Percentiles rank a stretch among this genome's conserved stretches.
phyloP scores from a whole-genome alignment of 2,888 invertebrate species.

The Acanthosepion esculentum region DNA sequence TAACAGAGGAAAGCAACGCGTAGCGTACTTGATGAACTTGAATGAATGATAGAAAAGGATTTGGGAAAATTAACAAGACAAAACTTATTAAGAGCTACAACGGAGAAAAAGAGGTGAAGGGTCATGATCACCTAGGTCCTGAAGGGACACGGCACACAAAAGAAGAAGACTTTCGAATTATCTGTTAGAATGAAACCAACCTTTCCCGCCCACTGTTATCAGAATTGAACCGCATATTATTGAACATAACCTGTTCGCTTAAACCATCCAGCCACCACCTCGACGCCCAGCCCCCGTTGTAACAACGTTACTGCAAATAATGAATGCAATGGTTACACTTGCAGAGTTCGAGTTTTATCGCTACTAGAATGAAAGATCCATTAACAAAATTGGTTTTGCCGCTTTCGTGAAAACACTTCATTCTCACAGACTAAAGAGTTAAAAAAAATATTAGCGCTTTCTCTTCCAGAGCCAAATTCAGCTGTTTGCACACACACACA shows the following conservation, averaged over 20 bases:
- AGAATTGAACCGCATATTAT: not conserved
- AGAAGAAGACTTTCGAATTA: too few species aligned
- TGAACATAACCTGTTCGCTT: not conserved
- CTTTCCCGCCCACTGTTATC: too few species aligned
- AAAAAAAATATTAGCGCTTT: not conserved
- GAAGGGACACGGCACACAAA: too few species aligned
- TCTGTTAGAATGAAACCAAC: too few species aligned
- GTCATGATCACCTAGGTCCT: too few species aligned
- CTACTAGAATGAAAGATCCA: not conserved
- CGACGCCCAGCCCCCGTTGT: not conserved
- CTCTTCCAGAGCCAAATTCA: not conserved
- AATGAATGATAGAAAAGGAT: too few species aligned
- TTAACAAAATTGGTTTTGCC: slow-evolving; percentile 13
- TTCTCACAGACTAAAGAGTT: not conserved
- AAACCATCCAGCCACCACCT: not conserved
- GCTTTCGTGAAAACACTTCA: not conserved
- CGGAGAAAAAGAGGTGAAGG: too few species aligned
- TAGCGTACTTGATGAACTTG: too few species aligned
- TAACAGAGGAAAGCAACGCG: too few species aligned
- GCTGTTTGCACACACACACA: not conserved
- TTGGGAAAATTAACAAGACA: too few species aligned
- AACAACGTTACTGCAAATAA: not conserved
- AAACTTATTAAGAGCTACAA: too few species aligned
- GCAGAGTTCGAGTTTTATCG: not conserved
- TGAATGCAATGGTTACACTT: not conserved